phyloP scores from a whole-genome alignment of 2,113 vertebrate genomes.

The Gobio gobio region DNA sequence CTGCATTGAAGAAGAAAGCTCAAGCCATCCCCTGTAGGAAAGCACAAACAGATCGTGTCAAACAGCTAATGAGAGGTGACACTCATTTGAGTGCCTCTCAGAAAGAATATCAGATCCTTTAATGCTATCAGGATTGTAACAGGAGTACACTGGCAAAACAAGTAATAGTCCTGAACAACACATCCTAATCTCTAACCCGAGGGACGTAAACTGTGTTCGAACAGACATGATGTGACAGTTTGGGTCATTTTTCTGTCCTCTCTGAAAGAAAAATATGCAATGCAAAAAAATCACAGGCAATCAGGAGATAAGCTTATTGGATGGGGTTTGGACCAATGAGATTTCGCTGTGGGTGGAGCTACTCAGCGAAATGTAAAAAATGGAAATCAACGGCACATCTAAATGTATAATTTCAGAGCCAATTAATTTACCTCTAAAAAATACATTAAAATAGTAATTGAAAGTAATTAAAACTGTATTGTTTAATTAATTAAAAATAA shows the following conservation, averaged over 20 bases:
- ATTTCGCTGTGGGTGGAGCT: neutral
- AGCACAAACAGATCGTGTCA: constrained; percentile 20
- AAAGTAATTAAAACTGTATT: too few species aligned
- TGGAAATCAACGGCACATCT: too few species aligned
- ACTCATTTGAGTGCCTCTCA: constrained; percentile 16
- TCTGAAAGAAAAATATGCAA: neutral
- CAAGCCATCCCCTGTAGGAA: constrained; percentile 3
- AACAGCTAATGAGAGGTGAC: constrained; percentile 14
- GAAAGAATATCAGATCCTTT: constrained; percentile 6
- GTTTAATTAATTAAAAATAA: too few species aligned
- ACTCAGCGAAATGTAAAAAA: too few species aligned
- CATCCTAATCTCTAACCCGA: neutral
- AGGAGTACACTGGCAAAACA: neutral
- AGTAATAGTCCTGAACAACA: neutral
- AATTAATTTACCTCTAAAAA: too few species aligned
- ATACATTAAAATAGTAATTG: too few species aligned
- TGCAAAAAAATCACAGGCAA: neutral
- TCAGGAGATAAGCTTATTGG: neutral
- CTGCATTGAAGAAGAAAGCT: neutral
- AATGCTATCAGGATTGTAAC: constrained; percentile 7
- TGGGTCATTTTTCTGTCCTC: neutral
- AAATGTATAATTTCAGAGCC: too few species aligned
- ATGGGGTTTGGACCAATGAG: neutral
- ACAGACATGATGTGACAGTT: neutral
- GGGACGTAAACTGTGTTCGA: neutral